A percentile compares a stretch with the other conserved stretches of the same genome.
These are phyloP conservation scores for Anguilla anguilla DNA, from an alignment of 2,797 vertebrate genomes.

Conservation along the genomic window DNA sequence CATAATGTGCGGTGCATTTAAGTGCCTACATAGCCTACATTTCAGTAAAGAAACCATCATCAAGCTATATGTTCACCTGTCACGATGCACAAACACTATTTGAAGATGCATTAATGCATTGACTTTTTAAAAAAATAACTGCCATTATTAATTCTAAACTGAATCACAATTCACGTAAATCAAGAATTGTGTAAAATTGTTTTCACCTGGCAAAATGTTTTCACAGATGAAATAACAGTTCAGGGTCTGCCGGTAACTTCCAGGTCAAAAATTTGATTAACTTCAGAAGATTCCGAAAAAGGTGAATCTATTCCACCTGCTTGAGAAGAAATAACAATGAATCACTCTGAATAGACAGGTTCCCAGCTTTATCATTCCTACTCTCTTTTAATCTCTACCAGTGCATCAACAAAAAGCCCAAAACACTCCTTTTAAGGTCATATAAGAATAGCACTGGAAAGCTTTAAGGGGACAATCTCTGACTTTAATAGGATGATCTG, in stretches of 20 bases:
- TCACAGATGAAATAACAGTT: not conserved
- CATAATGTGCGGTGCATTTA: not conserved
- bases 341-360: conserved; percentile 62
- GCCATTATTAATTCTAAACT: not conserved
- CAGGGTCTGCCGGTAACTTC: not conserved
- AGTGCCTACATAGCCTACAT: not conserved
- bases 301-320: not conserved
- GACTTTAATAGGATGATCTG: conserved; percentile 85
- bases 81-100: not conserved
- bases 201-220: not conserved
- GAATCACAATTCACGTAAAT: not conserved
- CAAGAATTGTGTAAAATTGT: not conserved
- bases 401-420: conserved; percentile 66
- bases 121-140: not conserved
- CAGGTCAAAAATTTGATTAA: not conserved
- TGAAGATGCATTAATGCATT: not conserved
- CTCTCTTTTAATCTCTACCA: conserved; percentile 73
- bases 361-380: conserved; percentile 62
- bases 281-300: not conserved
- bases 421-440: conserved; percentile 78
- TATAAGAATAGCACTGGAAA: conserved; percentile 79
- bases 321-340: conserved; percentile 34
- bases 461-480: conserved; percentile 79
- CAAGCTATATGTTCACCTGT: not conserved
- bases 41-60: not conserved